Base-by-base conservation (phyloP, 2,797 vertebrate genomes). In the Chanos chanos region DNA sequence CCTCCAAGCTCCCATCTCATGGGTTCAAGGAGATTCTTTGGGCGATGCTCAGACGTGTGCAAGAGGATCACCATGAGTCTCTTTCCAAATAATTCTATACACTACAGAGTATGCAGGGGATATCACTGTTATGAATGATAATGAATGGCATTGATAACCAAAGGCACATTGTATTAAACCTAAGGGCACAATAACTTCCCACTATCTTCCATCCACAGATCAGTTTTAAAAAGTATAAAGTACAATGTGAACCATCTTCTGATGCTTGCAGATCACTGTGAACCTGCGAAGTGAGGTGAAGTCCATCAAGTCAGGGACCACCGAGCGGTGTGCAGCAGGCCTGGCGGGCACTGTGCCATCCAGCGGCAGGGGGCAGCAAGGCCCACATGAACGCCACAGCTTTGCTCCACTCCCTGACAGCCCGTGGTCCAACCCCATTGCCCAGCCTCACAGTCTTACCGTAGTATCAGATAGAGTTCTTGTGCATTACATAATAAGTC, bases 121-220 rank as follows among this genome's bases (percentile, higher is more conserved):
- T 82, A 77, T 73, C 67, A 79, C 78, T 73, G 81, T 80, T 66
- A 51, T 47, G 68, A 71, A 61, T 69, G 41, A 52, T 72, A 57
- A 68, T 19, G 39, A 72, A 76, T 71, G 87, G 87, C 85, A 87
- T 89, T 87, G 74, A 70, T 86, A 91, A 92, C 90, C 90, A 91
- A 94, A 94, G 92, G 92, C 92, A 94, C 92, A 89, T 92, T 86
- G 87, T 92, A 74, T 76, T 90, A 89, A 89, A 87, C 88, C 86
- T 82, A 89, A 90, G 89, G 88, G 87, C 87, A 90, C 86, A 79
- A 82, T 80, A 86, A 83, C 55, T 71, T 82, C 85, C 84, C 77
- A 87, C 78, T 82, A 77, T 75, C 81, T 76, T 83, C 80, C 63
- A 84, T 76, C 78, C 62, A 66, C 53, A 61, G 78, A 71, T 70